These are phyloP conservation scores for Salvelinus alpinus DNA, from an alignment of 2,113 vertebrate species.

Conservation along the genomic window DNA sequence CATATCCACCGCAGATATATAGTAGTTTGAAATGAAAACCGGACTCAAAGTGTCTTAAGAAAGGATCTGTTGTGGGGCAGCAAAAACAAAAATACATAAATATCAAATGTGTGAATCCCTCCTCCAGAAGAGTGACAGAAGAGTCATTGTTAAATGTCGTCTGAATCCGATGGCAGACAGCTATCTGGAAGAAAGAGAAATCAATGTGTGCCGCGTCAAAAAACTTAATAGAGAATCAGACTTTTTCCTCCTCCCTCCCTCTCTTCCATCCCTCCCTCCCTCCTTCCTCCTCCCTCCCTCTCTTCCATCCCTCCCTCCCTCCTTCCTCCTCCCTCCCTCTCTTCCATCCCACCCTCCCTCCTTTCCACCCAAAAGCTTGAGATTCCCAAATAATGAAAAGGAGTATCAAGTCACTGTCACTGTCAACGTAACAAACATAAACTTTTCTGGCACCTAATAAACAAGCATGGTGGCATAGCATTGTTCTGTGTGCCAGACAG, in stretches of 20 bases:
- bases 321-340: constrained; percentile 2
- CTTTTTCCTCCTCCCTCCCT: constrained; percentile 47
- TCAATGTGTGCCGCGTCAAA: constrained; percentile 65
- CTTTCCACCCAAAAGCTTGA: constrained; percentile 40
- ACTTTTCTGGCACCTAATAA: constrained; percentile 83
- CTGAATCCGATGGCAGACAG: constrained; percentile 79
- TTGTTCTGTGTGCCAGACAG: constrained; percentile 82
- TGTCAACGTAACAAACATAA: constrained; percentile 82
- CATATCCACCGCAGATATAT: constrained; percentile 26
- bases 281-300: neutral
- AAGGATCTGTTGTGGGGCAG: constrained; percentile 33
- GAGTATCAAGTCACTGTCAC: constrained; percentile 83
- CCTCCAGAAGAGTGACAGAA: constrained; percentile 67
- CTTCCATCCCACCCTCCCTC: constrained; percentile 23
- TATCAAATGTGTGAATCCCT: constrained; percentile 68
- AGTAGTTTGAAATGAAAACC: constrained; percentile 35
- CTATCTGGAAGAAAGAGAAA: constrained; percentile 79
- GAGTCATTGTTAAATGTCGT: constrained; percentile 79
- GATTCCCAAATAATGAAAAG: constrained; percentile 74
- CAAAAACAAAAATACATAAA: constrained; percentile 4
- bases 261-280: no score
- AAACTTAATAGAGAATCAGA: constrained; percentile 56
- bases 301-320: neutral
- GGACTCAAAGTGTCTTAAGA: constrained; percentile 55
- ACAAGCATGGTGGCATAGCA: constrained; percentile 76